phyloP scores from a whole-genome alignment of 2,888 invertebrate genomes.

The Caenorhabditis sp. region DNA sequence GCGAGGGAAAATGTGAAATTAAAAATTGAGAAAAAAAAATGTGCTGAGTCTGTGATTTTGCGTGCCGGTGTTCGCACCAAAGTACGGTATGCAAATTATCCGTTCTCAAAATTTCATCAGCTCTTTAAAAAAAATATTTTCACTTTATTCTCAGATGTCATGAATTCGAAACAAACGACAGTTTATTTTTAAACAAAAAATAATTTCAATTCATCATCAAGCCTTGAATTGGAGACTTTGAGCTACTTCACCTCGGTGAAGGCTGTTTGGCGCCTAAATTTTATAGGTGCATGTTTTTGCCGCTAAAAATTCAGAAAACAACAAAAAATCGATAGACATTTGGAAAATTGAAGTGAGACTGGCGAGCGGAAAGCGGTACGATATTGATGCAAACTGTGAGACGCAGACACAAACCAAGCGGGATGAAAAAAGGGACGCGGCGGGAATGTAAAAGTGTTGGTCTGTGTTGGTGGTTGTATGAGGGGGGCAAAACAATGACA shows the following conservation, averaged over 20 bases:
- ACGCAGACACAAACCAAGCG: slow-evolving; percentile 52
- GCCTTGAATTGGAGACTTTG: too few relatives aligned
- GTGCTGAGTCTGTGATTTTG: not conserved
- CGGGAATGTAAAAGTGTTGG: slow-evolving; percentile 60
- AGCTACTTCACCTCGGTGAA: too few relatives aligned
- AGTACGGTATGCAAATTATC: slow-evolving; percentile 4
- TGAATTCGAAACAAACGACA: too few relatives aligned
- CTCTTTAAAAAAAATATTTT: not conserved
- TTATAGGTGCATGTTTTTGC: too few relatives aligned
- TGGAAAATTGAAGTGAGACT: slow-evolving; percentile 32
- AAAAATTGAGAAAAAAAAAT: not conserved
- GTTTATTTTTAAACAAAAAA: too few relatives aligned
- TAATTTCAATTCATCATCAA: too few relatives aligned
- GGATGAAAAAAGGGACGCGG: slow-evolving; percentile 34
- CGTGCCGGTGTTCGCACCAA: slow-evolving; percentile 3
- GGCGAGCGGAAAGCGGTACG: slow-evolving; percentile 50
- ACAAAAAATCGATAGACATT: slow-evolving; percentile 25
- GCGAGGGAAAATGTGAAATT: not conserved
- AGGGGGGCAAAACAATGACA: slow-evolving; percentile 52
- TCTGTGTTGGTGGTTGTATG: slow-evolving; percentile 35
- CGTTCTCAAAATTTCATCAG: not conserved
- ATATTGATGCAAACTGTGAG: slow-evolving; percentile 34
- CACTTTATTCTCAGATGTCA: not conserved
- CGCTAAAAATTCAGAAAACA: not conserved
- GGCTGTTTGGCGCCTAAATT: not conserved